A percentile compares a stretch with the other conserved stretches of the same genome.
Conservation (phyloP, 2,797 vertebrate species). For the Botia almorhae region DNA sequence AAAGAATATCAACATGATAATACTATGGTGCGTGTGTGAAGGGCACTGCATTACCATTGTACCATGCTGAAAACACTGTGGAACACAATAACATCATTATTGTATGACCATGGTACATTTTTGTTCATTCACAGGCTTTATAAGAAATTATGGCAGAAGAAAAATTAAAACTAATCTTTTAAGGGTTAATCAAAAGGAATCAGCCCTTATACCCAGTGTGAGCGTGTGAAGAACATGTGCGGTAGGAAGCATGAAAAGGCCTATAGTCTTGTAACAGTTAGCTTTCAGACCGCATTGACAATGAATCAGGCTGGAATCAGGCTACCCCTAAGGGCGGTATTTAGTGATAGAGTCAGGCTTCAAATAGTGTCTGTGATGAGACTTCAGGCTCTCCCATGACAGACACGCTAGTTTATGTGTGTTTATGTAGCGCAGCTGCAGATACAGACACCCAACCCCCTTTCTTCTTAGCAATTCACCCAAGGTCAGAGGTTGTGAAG, state of each 20-base stretch:
- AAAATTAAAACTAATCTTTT: not conserved
- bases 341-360: not conserved
- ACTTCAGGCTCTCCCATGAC: slow-evolving; percentile 13
- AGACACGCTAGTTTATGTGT: slow-evolving; percentile 28
- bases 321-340: not conserved
- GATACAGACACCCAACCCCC: slow-evolving; percentile 18
- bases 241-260: slow-evolving; percentile 7
- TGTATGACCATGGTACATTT: not conserved
- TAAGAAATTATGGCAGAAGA: not conserved
- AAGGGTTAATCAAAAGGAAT: no score
- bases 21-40: not conserved
- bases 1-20: not conserved
- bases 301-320: slow-evolving; percentile 15
- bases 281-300: not conserved
- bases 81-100: not conserved
- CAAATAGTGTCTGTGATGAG: slow-evolving; percentile 3
- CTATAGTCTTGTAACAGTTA: slow-evolving; percentile 19
- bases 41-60: no score
- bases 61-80: not conserved
- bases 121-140: not conserved
- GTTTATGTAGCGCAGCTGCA: slow-evolving; percentile 43
- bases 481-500: slow-evolving; percentile 31
- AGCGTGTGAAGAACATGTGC: no score
- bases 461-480: not conserved
- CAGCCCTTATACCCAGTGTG: no score